Percentiles rank a stretch among this genome's conserved stretches.
Conservation (phyloP, 2,113 vertebrate species). For the Pygoscelis antarcticus region DNA sequence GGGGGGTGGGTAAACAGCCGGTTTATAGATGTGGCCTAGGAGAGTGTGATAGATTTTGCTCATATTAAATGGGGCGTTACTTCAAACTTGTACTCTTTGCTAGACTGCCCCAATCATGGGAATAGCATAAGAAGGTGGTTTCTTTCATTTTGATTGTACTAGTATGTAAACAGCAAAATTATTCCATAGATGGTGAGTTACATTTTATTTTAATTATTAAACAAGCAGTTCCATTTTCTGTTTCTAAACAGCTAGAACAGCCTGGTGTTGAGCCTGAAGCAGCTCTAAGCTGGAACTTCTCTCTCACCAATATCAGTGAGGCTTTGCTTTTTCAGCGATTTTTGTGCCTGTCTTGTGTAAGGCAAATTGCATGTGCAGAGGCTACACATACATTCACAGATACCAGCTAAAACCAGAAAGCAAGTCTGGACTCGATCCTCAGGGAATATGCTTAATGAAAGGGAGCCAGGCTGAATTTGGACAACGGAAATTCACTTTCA, state of each 20-base stretch:
- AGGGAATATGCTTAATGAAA: background rate
- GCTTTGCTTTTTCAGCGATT: background rate
- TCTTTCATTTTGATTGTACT: background rate
- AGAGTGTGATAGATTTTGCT: background rate
- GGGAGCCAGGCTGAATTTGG: background rate
- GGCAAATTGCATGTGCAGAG: background rate
- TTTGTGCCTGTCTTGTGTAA: background rate
- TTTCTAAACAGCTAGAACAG: background rate
- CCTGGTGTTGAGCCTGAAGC: background rate
- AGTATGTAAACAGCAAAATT: background rate
- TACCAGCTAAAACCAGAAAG: background rate
- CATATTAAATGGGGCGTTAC: background rate
- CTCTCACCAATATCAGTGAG: background rate
- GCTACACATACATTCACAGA: background rate
- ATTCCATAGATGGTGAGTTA: background rate
- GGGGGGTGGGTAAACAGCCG: accelerated
- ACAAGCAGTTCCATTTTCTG: background rate
- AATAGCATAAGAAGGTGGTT: background rate
- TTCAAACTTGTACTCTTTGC: background rate
- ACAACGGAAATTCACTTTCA: background rate
- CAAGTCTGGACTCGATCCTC: background rate
- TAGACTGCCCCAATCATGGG: background rate
- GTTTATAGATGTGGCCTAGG: background rate
- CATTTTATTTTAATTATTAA: background rate
- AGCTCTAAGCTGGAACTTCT: background rate